Percentiles rank a stretch among this genome's conserved stretches.
phyloP scores from a whole-genome alignment of 2,797 vertebrate species.

The Rhinoraja longicauda region DNA sequence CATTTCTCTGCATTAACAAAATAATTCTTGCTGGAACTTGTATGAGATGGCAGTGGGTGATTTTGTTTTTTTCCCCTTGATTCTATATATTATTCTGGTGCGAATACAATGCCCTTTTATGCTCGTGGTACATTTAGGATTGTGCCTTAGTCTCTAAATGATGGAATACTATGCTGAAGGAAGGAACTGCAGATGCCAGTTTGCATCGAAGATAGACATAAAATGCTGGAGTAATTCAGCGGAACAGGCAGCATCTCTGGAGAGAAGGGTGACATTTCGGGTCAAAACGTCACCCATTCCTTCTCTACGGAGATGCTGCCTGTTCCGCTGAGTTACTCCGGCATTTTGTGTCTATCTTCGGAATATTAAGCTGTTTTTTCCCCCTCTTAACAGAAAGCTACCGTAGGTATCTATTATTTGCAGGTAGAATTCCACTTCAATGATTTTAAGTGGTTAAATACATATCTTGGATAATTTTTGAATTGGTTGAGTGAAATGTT shows the following conservation, averaged over 20 bases:
- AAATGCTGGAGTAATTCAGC: no score
- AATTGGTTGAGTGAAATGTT: not conserved
- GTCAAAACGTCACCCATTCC: no score
- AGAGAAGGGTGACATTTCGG: no score
- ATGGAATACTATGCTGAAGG: not conserved
- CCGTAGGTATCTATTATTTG: not conserved
- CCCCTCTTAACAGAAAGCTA: not conserved
- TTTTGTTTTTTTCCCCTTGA: not conserved
- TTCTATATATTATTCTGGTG: not conserved
- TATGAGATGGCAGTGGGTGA: not conserved
- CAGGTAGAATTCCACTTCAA: not conserved
- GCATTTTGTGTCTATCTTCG: no score
- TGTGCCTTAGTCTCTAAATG: not conserved
- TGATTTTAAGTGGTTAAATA: not conserved
- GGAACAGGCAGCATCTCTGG: no score
- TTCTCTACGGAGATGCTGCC: no score
- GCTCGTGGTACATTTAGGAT: not conserved
- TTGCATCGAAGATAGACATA: no score
- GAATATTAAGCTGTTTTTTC: not conserved
- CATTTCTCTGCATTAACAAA: not conserved
- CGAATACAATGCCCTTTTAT: not conserved
- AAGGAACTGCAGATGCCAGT: no score
- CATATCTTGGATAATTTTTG: not conserved
- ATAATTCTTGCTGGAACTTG: not conserved
- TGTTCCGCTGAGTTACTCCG: no score